Evolutionary conservation across 2,888 invertebrate species (phyloP).

Genomic region (Nematopogon swammerdamellus): DNA sequence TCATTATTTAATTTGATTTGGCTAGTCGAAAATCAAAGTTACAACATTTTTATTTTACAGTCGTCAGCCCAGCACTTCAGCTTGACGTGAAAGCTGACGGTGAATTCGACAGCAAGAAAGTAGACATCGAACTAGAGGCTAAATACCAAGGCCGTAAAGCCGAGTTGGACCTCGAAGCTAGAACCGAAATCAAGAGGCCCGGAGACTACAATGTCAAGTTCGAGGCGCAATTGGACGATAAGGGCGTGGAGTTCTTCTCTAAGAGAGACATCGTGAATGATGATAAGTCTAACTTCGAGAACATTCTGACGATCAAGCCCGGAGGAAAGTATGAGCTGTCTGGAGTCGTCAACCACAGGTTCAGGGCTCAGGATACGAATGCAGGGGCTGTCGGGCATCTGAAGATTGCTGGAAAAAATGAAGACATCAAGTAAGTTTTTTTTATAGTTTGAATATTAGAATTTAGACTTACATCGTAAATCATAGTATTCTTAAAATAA

Average conservation of each 20-base stretch:
- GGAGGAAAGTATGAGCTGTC: conserved; percentile 62
- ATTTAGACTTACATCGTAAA: too few relatives aligned
- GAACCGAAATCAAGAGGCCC: conserved; percentile 35
- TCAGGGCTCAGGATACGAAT: conserved; percentile 52
- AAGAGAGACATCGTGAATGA: conserved; percentile 54
- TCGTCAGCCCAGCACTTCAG: conserved; percentile 38
- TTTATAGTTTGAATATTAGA: neutral
- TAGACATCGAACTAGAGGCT: conserved; percentile 55
- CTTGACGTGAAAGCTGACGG: conserved; percentile 52
- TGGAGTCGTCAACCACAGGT: conserved; percentile 54
- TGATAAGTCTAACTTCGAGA: conserved; percentile 60
- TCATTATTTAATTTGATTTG: too few relatives aligned
- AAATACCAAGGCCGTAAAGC: conserved; percentile 58
- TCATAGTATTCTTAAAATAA: too few relatives aligned
- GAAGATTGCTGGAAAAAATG: conserved; percentile 51
- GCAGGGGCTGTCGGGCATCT: conserved; percentile 54
- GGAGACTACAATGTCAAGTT: conserved; percentile 41
- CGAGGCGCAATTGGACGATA: conserved; percentile 24
- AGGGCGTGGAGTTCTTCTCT: conserved; percentile 43
- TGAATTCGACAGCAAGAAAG: conserved; percentile 51
- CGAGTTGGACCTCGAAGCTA: conserved; percentile 58
- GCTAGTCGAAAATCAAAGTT: too few relatives aligned
- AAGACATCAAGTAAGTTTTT: conserved; percentile 50
- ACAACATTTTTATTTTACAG: neutral
- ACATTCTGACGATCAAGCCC: conserved; percentile 55